phyloP scores from a whole-genome alignment of 2,113 vertebrate genomes.

The Syngnathus typhle region DNA sequence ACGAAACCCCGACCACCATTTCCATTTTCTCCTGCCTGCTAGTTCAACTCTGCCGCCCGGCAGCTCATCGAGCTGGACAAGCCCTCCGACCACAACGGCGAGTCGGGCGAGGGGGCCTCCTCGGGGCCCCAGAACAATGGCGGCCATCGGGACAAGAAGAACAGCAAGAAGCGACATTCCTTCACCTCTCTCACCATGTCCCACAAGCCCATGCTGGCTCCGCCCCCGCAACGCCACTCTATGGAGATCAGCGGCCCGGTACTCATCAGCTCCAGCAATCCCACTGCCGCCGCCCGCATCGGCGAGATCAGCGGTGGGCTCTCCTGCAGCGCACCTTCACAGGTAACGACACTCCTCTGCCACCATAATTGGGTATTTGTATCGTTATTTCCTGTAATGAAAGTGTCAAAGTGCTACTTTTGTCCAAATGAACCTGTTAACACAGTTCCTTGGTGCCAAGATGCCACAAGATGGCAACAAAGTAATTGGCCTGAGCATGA shows the following conservation, averaged over 20 bases:
- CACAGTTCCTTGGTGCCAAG: no score
- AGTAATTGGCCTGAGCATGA: no score
- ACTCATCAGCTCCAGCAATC: conserved; percentile 97
- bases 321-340: conserved; percentile 94
- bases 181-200: conserved; percentile 98
- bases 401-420: no score
- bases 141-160: conserved; percentile 90
- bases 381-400: no score
- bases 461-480: no score
- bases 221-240: conserved; percentile 91
- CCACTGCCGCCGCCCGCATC: conserved; percentile 89
- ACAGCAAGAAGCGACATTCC: conserved; percentile 96
- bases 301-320: conserved; percentile 87
- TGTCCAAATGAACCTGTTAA: no score
- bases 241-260: conserved; percentile 98
- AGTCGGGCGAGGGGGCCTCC: conserved; percentile 81
- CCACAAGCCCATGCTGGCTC: conserved; percentile 86
- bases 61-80: conserved; percentile 96
- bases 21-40: conserved; percentile 10
- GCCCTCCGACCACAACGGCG: conserved; percentile 71
- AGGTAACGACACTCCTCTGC: conserved; percentile 70
- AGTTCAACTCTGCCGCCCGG: conserved; percentile 95
- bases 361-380: no score
- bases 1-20: conserved; percentile 1
- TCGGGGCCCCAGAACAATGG: conserved; percentile 76